phyloP scores from a whole-genome alignment of 2,888 invertebrate species.

The Lycia hirtaria region DNA sequence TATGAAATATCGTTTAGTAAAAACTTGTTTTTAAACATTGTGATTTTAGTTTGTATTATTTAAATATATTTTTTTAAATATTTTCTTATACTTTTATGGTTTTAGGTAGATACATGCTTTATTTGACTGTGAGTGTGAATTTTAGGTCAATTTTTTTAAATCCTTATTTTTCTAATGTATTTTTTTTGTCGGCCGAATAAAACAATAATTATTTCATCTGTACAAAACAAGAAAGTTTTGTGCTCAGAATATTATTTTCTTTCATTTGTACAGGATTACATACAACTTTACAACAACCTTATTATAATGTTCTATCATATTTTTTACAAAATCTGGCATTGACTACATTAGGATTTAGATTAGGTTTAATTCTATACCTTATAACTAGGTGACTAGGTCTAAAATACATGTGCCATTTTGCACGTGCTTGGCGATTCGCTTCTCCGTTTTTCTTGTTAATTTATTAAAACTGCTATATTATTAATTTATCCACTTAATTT shows the following conservation, averaged over 20 bases:
- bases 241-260: too few species aligned
- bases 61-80: not conserved
- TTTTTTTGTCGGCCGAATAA: too few species aligned
- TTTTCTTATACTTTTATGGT: not conserved
- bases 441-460: conserved; percentile 65
- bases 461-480: conserved; percentile 54
- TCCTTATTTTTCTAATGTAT: not conserved
- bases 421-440: conserved; percentile 73
- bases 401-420: conserved; percentile 80
- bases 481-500: not conserved
- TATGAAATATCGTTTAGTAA: not conserved
- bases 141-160: not conserved
- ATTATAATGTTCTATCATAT: not conserved
- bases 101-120: not conserved
- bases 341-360: conserved; percentile 1
- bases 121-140: not conserved
- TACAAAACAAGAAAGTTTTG: too few species aligned
- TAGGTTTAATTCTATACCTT: conserved; percentile 28
- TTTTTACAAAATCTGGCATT: not conserved
- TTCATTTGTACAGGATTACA: too few species aligned
- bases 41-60: conserved; percentile 56
- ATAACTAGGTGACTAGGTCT: conserved; percentile 67
- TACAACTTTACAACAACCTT: too few species aligned
- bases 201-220: too few species aligned
- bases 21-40: conserved; percentile 48